These are phyloP conservation scores for Vanessa atalanta DNA, from an alignment of 1,140 invertebrate species.

Conservation along the genomic window DNA sequence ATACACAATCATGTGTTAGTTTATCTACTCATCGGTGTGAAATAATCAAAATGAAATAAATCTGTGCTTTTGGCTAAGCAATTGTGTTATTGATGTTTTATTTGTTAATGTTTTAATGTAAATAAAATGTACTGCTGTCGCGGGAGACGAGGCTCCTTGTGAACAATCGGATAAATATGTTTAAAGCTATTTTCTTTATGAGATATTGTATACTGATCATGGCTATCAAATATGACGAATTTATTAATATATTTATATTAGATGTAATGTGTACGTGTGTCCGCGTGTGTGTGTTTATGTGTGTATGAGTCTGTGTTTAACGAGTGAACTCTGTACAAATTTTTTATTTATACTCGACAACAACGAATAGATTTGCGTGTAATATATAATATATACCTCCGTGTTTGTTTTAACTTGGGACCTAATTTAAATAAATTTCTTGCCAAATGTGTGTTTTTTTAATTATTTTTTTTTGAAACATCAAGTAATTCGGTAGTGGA, in stretches of 20 bases:
- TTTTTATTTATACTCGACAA: slow-evolving; percentile 44
- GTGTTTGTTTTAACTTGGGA: slow-evolving; percentile 12
- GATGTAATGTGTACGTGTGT: slow-evolving; percentile 4
- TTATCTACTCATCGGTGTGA: no score
- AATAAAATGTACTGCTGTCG: background rate
- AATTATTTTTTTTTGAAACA: background rate
- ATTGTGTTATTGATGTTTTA: background rate
- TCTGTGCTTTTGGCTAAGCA: background rate
- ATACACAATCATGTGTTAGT: no score
- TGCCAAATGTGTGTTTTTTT: slow-evolving; percentile 17
- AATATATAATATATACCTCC: background rate
- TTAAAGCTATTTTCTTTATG: background rate
- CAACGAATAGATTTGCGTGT: slow-evolving; percentile 17
- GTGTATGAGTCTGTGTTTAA: slow-evolving; percentile 23
- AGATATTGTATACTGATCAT: background rate
- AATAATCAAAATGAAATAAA: no score
- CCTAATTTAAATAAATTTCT: slow-evolving; percentile 29
- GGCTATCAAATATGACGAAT: slow-evolving; percentile 44
- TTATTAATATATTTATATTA: slow-evolving; percentile 53
- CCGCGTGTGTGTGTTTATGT: slow-evolving; percentile 31
- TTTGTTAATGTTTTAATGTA: slow-evolving; percentile 6
- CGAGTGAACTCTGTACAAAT: slow-evolving; percentile 24
- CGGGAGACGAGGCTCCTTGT: background rate
- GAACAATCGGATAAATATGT: background rate
- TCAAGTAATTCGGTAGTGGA: background rate